Evolutionary conservation across 2,113 vertebrate genomes (phyloP).

Genomic region (Pycnonotus jocosus): DNA sequence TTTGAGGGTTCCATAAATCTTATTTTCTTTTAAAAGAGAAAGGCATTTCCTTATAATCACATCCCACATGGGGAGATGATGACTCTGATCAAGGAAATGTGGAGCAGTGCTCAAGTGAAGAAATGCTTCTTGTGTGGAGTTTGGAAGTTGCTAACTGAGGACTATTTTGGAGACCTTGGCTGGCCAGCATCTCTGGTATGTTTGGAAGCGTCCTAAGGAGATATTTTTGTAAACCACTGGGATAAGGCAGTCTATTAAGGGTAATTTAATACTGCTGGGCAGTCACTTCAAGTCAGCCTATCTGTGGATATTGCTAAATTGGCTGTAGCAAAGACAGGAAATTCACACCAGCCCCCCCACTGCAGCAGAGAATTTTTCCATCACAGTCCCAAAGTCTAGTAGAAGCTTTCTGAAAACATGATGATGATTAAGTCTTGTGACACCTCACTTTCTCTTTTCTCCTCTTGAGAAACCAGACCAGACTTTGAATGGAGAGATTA

Average conservation of each 20-base stretch:
- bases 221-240: slow-evolving; percentile 36
- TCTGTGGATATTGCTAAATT: not conserved
- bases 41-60: accelerated
- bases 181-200: not conserved
- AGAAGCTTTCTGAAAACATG: not conserved
- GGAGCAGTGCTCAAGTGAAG: not conserved
- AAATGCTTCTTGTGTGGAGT: not conserved
- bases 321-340: not conserved
- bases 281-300: not conserved
- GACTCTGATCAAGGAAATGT: not conserved
- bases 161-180: not conserved
- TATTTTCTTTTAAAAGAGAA: not conserved
- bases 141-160: not conserved
- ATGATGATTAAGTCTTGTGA: not conserved
- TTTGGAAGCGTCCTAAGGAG: not conserved
- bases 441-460: not conserved
- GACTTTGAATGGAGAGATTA: not conserved
- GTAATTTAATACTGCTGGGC: not conserved
- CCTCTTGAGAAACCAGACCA: not conserved
- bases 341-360: not conserved
- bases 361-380: not conserved
- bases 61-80: not conserved
- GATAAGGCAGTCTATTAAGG: not conserved
- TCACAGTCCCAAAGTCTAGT: not conserved
- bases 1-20: not conserved